A percentile compares a stretch with the other conserved stretches of the same genome.
phyloP scores from a whole-genome alignment of 2,797 vertebrate species.

The Tiaroga cobitis region DNA sequence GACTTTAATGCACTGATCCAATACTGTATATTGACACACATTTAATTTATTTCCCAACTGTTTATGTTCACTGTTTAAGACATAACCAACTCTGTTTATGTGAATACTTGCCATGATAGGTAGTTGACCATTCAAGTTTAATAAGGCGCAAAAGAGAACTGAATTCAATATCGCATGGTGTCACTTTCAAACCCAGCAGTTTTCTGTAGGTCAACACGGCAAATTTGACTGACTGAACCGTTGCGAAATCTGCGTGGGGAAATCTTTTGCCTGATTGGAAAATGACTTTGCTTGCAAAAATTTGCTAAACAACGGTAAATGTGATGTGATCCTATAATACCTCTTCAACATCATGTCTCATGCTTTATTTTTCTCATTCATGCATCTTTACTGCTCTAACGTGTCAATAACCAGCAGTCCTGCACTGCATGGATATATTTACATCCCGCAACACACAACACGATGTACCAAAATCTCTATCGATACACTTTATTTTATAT shows the following conservation, averaged over 20 bases:
- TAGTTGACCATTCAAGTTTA: not conserved
- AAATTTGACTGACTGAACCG: no score
- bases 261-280: not conserved
- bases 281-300: not conserved
- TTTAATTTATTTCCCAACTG: not conserved
- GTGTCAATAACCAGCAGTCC: not conserved
- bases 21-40: not conserved
- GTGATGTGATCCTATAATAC: not conserved
- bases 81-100: not conserved
- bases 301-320: not conserved
- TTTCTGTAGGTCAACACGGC: not conserved
- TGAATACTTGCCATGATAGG: not conserved
- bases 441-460: not conserved
- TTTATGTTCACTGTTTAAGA: not conserved
- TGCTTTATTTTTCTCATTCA: not conserved
- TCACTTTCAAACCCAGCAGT: no score
- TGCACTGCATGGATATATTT: not conserved
- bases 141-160: not conserved
- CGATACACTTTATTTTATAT: not conserved
- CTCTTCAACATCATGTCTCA: not conserved
- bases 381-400: not conserved
- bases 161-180: not conserved
- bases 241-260: not conserved
- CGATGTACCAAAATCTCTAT: not conserved
- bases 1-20: not conserved